Evolutionary conservation across 2,888 invertebrate genomes (phyloP).

Genomic region (Troides helena): DNA sequence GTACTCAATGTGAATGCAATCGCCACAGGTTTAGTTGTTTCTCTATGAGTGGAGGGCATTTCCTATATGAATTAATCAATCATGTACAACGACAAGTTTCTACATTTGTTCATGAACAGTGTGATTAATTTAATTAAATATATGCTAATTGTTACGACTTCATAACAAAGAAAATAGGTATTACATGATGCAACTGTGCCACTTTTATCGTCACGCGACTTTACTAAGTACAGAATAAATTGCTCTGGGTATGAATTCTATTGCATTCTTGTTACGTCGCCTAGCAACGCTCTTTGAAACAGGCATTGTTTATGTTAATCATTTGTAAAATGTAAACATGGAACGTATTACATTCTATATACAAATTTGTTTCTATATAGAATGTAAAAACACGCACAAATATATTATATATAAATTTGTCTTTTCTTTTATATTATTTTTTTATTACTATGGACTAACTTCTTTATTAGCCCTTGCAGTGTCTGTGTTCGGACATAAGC

Average conservation of each 20-base stretch:
- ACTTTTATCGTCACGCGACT: conserved; percentile 20
- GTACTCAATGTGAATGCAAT: too few species aligned
- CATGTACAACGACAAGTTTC: conserved; percentile 20
- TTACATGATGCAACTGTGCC: conserved; percentile 20
- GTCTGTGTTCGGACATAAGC: too few species aligned
- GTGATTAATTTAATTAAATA: conserved; percentile 13
- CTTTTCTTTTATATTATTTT: too few species aligned
- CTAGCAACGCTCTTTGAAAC: conserved; percentile 3
- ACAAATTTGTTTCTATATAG: too few species aligned
- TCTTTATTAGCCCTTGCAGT: too few species aligned
- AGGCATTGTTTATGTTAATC: neutral
- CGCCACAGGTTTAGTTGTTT: neutral
- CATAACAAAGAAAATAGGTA: conserved; percentile 22
- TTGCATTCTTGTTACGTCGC: neutral
- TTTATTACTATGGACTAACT: too few species aligned
- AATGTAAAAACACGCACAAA: too few species aligned
- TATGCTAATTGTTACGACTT: conserved; percentile 19
- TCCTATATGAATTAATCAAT: conserved; percentile 5
- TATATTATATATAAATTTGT: too few species aligned
- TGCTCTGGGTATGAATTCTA: neutral
- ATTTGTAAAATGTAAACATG: neutral
- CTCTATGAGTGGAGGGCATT: conserved; percentile 5
- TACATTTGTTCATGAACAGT: conserved; percentile 12
- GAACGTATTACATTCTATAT: neutral
- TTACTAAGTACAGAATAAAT: conserved; percentile 17